Base-by-base conservation (phyloP, 2,113 vertebrate genomes). In the Oophaga pumilio region DNA sequence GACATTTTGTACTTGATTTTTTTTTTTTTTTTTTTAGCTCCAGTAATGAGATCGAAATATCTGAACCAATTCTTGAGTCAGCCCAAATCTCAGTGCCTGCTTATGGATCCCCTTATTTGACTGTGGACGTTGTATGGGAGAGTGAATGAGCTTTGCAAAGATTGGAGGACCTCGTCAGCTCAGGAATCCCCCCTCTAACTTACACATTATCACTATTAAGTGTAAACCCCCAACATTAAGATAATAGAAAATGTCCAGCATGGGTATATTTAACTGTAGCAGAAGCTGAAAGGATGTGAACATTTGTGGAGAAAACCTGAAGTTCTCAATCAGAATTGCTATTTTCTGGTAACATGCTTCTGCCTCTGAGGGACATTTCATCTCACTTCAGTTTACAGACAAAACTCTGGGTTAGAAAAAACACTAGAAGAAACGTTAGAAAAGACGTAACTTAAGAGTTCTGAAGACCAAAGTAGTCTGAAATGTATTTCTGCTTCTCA, bases 141-240 rank as follows among this genome's bases (percentile, higher is more conserved):
- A 12, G 14, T 60, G 20, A 85, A 52, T n/a, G 57, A 50, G 52
- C 73, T 85, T 60, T n/a, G 24, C 43, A 49, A 74, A 74, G 18
- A 74, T 43, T 74, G 71, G 15, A 49, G 14, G 71, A 50, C 28
- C 69, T 74, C 43, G 50, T 22, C 84, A 26, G 59, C 84, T 86
- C 84, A 86, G 84, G 84, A 86, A 86, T 78, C 43, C 6, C 74
- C 49, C 77, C 33, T 43, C 49, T 77, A 49, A 86, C 74, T 53
- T 77, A 76, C 64, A 57, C 43, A 53, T 17, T 69, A 22, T 82
- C 43, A 43, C 49, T 68, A 20, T 43, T 49, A 14, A 22, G 57
- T 62, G 57, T 59, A 33, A 43, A 43, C 8, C 6, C 78, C 28
- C 57, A 52, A n/a, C 20, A 76, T 4, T 1, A 20, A 43, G 69